Conservation (phyloP, 2,797 vertebrate genomes). For the Heteromormyrus szaboi region DNA sequence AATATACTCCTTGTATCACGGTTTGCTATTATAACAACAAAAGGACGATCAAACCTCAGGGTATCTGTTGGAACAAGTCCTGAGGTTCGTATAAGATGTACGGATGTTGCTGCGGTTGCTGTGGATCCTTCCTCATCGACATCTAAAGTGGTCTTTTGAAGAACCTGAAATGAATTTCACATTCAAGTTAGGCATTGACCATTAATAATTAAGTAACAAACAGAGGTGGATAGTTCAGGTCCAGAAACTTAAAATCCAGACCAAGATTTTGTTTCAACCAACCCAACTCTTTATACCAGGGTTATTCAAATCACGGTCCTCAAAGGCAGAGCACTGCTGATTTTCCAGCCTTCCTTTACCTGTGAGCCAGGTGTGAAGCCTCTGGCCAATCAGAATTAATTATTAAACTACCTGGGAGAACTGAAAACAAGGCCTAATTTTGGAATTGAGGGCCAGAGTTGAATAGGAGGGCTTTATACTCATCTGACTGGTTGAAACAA, state of each 20-base stretch:
- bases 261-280: neutral
- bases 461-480: too few relatives aligned
- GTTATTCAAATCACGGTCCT: neutral
- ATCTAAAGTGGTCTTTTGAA: constrained; percentile 59
- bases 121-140: constrained; percentile 57
- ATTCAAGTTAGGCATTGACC: neutral
- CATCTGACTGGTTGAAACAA: neutral
- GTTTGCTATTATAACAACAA: constrained; percentile 62
- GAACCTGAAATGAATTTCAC: constrained; percentile 27
- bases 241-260: neutral
- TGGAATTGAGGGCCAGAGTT: too few relatives aligned
- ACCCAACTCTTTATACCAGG: neutral
- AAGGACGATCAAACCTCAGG: constrained; percentile 52
- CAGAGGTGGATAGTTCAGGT: neutral
- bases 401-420: too few relatives aligned
- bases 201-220: neutral
- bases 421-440: too few relatives aligned
- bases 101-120: constrained; percentile 43
- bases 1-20: constrained; percentile 43
- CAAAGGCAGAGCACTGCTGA: neutral
- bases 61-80: constrained; percentile 39
- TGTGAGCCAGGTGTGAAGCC: neutral
- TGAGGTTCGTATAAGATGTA: constrained; percentile 44
- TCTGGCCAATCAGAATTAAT: too few relatives aligned
- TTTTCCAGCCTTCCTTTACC: neutral